Conservation (phyloP, 2,888 invertebrate genomes). For the Polyommatus icarus region DNA sequence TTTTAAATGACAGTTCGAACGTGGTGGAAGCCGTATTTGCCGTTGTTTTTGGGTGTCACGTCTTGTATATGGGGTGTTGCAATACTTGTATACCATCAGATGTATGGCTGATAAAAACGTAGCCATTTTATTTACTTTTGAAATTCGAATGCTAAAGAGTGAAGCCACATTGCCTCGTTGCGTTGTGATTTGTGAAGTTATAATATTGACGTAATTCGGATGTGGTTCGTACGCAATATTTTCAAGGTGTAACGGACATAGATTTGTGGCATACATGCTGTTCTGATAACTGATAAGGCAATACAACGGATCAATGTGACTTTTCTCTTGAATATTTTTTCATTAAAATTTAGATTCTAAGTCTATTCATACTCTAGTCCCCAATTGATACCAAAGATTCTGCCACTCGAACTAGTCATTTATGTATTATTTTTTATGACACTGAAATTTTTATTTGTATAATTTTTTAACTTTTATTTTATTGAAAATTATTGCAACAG, state of each 20-base stretch:
- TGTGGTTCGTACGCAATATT: too few species aligned
- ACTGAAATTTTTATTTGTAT: constrained; percentile 33
- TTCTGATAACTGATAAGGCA: background rate
- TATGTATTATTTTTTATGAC: constrained; percentile 35
- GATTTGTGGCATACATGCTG: background rate
- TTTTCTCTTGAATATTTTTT: constrained; percentile 28
- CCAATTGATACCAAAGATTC: constrained; percentile 46
- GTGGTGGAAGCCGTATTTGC: constrained; percentile 84
- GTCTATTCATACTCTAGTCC: constrained; percentile 42
- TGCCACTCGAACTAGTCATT: constrained; percentile 68
- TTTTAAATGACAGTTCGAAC: constrained; percentile 70
- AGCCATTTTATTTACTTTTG: background rate
- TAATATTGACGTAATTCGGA: too few species aligned
- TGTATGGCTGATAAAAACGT: constrained; percentile 56
- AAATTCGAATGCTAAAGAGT: background rate
- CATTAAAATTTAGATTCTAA: constrained; percentile 54
- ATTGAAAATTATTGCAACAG: constrained; percentile 41
- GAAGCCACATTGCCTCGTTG: background rate
- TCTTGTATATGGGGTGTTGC: constrained; percentile 92
- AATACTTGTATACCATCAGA: constrained; percentile 71
- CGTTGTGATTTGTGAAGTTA: too few species aligned
- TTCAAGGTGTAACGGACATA: too few species aligned
- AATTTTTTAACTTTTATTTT: constrained; percentile 34
- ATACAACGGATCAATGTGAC: background rate
- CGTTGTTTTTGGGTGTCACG: constrained; percentile 92